A percentile compares a stretch with the other conserved stretches of the same genome.
These are phyloP conservation scores for Myioborus melanocephalus DNA, from an alignment of 2,797 vertebrate species.

Conservation along the genomic window DNA sequence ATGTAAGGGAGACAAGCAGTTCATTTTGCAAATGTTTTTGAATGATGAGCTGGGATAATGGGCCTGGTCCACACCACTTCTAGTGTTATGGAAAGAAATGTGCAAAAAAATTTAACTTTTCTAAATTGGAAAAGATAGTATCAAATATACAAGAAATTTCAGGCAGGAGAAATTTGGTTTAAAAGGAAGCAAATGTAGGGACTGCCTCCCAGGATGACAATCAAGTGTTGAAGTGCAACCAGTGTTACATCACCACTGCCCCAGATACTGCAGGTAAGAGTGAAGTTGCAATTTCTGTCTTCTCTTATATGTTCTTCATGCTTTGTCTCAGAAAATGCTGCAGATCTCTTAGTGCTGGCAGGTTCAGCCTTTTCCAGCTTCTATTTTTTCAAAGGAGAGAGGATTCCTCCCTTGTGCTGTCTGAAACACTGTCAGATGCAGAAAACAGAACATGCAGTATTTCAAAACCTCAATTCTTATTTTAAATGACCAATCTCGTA, in stretches of 20 bases:
- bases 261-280: background rate
- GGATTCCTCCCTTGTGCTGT: background rate
- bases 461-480: background rate
- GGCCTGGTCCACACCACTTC: background rate
- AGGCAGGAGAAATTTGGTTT: background rate
- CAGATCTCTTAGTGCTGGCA: background rate
- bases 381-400: background rate
- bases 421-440: background rate
- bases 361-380: background rate
- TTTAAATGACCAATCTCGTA: background rate
- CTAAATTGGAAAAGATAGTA: background rate
- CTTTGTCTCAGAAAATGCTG: background rate
- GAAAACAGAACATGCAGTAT: background rate
- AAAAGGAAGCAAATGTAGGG: background rate
- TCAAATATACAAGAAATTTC: background rate
- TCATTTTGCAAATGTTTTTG: background rate
- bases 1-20: background rate
- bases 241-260: background rate
- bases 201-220: background rate
- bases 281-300: background rate
- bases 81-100: background rate
- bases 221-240: background rate
- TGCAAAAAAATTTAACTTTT: background rate
- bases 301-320: background rate
- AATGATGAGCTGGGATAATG: background rate